Evolutionary conservation across 64 coral and sea anemone species (phyloP), one percentile per base, ranked within the genome.

Genomic region (Stylophora pistillata): DNA sequence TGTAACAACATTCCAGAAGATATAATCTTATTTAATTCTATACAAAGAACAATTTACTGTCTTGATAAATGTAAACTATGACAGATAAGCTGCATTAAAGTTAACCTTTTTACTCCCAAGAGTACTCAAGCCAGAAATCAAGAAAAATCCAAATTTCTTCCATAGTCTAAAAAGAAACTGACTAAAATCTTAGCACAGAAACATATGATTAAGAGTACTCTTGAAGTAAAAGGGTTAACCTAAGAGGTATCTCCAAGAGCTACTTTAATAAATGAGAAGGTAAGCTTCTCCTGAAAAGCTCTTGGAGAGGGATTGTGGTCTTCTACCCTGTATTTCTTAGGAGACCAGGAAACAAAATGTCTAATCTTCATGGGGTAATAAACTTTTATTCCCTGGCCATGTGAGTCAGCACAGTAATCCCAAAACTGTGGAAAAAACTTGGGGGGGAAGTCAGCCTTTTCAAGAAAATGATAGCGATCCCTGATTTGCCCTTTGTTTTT

Each of bases 311-410:
- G 30, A 61, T 58, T 33, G 30, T 61, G 15, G 10, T 30, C 56
- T 18, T 61, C 23, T 83, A 16, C 59, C 23, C 53, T 28, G 57
- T 83, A 83, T 61, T 83, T 83, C 79, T 83, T 83, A 28, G 79
- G 55, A 58, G 55, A 61, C 47, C 55, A 83, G 79, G 56, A 61
- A 56, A 83, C 34, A 83, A 83, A 83, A 58, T 15, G 29, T 83
- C 72, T 74, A 76, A 88, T 61, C 56, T 88, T 88, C 72, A 88
- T 60, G 29, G 86, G 86, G 21, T 75, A 88, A 32, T 57, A 76
- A 15, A 88, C 72, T 28, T 74, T 88, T 20, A 74, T 88, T 15
- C 86, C 86, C 72, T 88, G 86, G 53, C 72, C 71, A 88, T 61
- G 86, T 11, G 55, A 74, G 56, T 88, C 86, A 76, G 53, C 15